These are phyloP conservation scores for Parelbella ahira DNA, from an alignment of 2,888 invertebrate species.

Conservation along the genomic window DNA sequence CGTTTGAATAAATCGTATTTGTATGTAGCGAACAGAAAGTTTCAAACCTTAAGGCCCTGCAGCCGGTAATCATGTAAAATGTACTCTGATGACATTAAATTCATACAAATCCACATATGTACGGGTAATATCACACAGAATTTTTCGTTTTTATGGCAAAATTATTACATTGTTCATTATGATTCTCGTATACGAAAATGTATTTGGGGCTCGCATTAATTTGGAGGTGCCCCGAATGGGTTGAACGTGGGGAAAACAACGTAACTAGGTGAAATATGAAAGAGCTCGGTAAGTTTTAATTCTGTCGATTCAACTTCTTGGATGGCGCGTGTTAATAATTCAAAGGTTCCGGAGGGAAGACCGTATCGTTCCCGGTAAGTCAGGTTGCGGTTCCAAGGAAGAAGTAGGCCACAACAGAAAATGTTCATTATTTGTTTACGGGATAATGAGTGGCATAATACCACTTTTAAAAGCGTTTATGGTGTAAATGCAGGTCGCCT, in stretches of 20 bases:
- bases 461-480: too few relatives aligned
- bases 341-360: constrained; percentile 47
- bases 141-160: too few relatives aligned
- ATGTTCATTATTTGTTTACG: constrained; percentile 10
- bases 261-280: constrained; percentile 64
- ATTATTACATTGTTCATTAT: too few relatives aligned
- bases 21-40: constrained; percentile 30
- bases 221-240: constrained; percentile 34
- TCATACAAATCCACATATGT: too few relatives aligned
- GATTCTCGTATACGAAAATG: constrained; percentile 11
- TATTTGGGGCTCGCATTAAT: constrained; percentile 34
- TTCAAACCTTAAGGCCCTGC: too few relatives aligned
- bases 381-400: constrained; percentile 36
- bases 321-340: constrained; percentile 72
- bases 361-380: constrained; percentile 57
- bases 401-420: constrained; percentile 11
- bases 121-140: too few relatives aligned
- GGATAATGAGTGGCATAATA: not conserved
- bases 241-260: constrained; percentile 35
- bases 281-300: constrained; percentile 69
- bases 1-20: constrained; percentile 40
- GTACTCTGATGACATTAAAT: constrained; percentile 6
- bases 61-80: too few relatives aligned
- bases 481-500: too few relatives aligned
- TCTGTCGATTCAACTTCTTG: constrained; percentile 69